Evolutionary conservation across 92 coral and sea anemone species (phyloP).

Genomic region (Epizoanthus stellaris): DNA sequence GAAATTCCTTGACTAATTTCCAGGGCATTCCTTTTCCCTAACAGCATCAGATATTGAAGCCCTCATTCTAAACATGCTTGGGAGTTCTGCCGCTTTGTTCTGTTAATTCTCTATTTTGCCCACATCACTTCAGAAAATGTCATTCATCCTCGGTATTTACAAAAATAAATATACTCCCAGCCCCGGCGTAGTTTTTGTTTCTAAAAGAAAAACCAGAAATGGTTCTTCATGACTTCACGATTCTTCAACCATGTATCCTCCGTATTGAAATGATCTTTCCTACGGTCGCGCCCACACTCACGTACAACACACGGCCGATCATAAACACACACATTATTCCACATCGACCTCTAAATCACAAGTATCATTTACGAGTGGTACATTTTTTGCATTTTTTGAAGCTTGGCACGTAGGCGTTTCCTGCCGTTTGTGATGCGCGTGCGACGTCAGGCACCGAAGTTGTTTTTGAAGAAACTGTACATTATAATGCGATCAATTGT

Average conservation of each 20-base stretch:
- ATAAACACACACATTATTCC: no score
- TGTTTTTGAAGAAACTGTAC: not conserved
- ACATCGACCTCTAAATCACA: no score
- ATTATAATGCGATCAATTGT: not conserved
- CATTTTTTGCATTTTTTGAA: not conserved
- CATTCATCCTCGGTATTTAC: conserved; percentile 3
- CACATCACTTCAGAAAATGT: not conserved
- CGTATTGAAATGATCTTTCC: no score
- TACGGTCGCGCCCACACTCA: not conserved
- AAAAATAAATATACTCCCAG: not conserved
- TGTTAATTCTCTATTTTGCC: no score
- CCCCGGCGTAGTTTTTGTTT: not conserved
- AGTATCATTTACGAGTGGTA: no score
- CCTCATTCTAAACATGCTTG: no score
- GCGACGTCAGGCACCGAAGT: not conserved
- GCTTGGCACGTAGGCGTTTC: not conserved
- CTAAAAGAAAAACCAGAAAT: not conserved
- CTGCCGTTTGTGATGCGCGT: not conserved
- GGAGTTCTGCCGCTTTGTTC: no score
- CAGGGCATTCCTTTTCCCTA: no score
- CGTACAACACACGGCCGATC: no score
- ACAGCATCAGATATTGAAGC: no score
- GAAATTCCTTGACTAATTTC: no score
- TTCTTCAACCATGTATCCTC: not conserved
- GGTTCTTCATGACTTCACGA: not conserved